phyloP scores from a whole-genome alignment of 2,797 vertebrate genomes.

The Manis crassicaudata region DNA sequence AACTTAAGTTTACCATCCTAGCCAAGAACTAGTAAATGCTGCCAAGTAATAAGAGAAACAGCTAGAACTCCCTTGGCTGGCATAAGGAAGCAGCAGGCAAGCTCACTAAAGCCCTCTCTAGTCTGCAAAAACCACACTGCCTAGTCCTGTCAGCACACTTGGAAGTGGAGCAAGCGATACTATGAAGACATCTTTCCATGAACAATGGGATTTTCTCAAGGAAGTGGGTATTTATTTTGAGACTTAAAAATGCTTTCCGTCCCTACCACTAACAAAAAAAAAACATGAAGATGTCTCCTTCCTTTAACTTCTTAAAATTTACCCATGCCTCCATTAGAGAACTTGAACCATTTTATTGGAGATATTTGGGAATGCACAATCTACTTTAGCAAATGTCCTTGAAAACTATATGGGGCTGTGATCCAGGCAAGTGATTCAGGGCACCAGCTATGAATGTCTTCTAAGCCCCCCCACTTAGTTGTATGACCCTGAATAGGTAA shows the following conservation, averaged over 20 bases:
- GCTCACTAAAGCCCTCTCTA: accelerated
- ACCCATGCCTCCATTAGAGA: background rate
- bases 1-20: background rate
- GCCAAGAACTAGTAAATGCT: background rate
- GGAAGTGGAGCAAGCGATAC: background rate
- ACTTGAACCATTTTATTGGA: background rate
- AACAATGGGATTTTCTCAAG: background rate
- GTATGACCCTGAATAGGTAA: background rate
- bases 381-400: background rate
- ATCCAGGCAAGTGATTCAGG: background rate
- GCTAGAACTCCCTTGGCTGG: background rate
- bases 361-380: background rate
- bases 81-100: no score
- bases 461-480: accelerated
- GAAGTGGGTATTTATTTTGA: constrained; percentile 34
- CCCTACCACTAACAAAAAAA: background rate
- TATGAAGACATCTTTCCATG: background rate
- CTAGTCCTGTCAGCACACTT: background rate
- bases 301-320: background rate
- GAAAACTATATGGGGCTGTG: background rate
- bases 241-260: background rate
- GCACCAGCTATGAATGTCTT: accelerated
- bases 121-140: background rate
- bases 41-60: background rate
- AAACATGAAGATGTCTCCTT: background rate